Evolutionary conservation across 2,888 invertebrate genomes (phyloP).

Genomic region (Drosophila infuscata): DNA sequence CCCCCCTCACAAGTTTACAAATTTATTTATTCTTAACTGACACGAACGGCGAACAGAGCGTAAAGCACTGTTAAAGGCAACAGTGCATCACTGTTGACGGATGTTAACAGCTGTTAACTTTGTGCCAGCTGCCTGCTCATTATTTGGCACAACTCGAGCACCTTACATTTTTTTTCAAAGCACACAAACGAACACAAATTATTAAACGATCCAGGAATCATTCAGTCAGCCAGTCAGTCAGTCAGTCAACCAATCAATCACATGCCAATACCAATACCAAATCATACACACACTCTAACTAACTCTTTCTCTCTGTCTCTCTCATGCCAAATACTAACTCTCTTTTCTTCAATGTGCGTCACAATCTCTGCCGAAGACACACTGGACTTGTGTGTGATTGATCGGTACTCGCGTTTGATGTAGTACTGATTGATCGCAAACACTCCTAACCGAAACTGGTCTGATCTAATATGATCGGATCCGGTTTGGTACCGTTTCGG

Average conservation of each 20-base stretch:
- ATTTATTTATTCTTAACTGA: constrained; percentile 21
- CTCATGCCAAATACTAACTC: constrained; percentile 55
- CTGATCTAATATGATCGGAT: constrained; percentile 3
- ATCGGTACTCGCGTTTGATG: constrained; percentile 38
- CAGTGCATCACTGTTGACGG: constrained; percentile 23
- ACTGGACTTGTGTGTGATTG: constrained; percentile 47
- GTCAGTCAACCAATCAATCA: constrained; percentile 10
- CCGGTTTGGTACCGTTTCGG: constrained; percentile 33
- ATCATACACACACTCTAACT: constrained; percentile 30
- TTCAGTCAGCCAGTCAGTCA: constrained; percentile 28
- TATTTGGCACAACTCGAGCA: constrained; percentile 51
- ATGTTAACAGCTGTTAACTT: constrained; percentile 31
- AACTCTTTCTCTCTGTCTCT: constrained; percentile 57
- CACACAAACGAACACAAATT: constrained; percentile 35
- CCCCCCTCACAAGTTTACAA: constrained; percentile 23
- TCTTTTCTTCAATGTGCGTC: constrained; percentile 57
- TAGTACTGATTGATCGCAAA: constrained; percentile 45
- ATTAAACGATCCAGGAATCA: constrained; percentile 15
- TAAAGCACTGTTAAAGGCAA: constrained; percentile 27
- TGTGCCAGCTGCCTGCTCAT: constrained; percentile 26
- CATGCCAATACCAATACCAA: constrained; percentile 1
- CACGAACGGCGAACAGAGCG: constrained; percentile 32
- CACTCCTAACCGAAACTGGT: constrained; percentile 26
- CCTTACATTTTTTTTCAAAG: constrained; percentile 43
- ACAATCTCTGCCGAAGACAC: constrained; percentile 46